Evolutionary conservation across 2,113 vertebrate species (phyloP).

Genomic region (Enhydra lutris): DNA sequence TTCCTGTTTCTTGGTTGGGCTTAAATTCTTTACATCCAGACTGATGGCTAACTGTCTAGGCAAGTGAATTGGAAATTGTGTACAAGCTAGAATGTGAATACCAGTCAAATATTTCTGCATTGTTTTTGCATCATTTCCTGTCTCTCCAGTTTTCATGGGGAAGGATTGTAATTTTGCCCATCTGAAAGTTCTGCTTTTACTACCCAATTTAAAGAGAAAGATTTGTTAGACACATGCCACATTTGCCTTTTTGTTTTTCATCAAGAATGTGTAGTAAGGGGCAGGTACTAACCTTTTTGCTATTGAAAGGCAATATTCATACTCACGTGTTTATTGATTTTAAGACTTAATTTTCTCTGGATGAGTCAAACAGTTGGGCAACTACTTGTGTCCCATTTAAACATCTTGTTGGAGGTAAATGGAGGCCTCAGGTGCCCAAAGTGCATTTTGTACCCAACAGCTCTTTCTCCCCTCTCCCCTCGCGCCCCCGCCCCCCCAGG

Average conservation of each 20-base stretch:
- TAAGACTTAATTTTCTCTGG: not conserved
- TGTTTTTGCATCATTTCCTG: slow-evolving; percentile 58
- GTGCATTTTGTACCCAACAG: not conserved
- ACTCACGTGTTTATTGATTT: not conserved
- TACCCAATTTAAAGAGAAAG: slow-evolving; percentile 1
- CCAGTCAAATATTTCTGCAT: slow-evolving; percentile 37
- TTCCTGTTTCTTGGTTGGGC: slow-evolving; percentile 66
- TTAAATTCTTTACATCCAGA: slow-evolving; percentile 64
- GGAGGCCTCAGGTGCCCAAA: not conserved
- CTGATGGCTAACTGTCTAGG: slow-evolving; percentile 48
- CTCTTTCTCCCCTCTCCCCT: not conserved
- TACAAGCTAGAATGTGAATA: slow-evolving; percentile 48
- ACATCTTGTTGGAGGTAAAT: not conserved
- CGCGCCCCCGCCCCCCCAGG: rapidly evolving
- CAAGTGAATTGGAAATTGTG: slow-evolving; percentile 63
- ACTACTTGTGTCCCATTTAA: not conserved
- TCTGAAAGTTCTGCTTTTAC: slow-evolving; percentile 20
- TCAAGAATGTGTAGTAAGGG: not conserved
- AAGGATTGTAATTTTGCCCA: not conserved
- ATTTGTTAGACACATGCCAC: not conserved
- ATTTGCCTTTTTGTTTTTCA: not conserved
- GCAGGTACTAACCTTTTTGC: not conserved
- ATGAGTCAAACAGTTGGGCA: not conserved
- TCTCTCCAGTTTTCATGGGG: slow-evolving; percentile 22
- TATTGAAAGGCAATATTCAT: not conserved